These are phyloP conservation scores for Actinopyga echinites DNA, from an alignment of 53 echinoderm and acorn worm species.

Conservation along the genomic window DNA sequence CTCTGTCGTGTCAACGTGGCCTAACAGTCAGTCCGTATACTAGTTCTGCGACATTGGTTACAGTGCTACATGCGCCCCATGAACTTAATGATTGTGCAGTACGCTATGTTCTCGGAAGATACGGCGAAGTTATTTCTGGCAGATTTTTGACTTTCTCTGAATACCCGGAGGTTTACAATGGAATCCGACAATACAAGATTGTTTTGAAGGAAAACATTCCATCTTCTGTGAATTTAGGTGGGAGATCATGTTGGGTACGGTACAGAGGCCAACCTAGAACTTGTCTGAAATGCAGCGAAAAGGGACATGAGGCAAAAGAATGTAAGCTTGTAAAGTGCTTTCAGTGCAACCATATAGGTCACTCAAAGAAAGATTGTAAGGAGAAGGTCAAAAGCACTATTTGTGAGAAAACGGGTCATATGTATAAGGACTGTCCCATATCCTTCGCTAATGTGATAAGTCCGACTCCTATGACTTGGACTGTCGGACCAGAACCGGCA, in stretches of 20 bases:
- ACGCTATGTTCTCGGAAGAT: constrained; percentile 14
- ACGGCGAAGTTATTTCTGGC: constrained; percentile 30
- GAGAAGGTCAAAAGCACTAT: neutral
- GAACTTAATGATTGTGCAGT: constrained; percentile 42
- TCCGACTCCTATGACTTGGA: neutral
- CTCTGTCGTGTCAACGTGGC: neutral
- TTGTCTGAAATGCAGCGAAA: neutral
- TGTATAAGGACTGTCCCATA: neutral
- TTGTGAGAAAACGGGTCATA: constrained; percentile 31
- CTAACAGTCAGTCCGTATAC: neutral
- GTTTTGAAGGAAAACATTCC: constrained; percentile 24
- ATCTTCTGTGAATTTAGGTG: constrained; percentile 41
- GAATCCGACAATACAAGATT: constrained; percentile 43
- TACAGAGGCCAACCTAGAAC: constrained; percentile 44
- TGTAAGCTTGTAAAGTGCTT: constrained; percentile 32
- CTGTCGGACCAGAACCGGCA: neutral
- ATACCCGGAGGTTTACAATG: constrained; percentile 41
- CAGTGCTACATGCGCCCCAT: constrained; percentile 25
- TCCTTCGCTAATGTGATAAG: neutral
- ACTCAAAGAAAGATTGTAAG: neutral
- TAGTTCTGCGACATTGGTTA: constrained; percentile 6
- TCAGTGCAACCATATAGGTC: constrained; percentile 36
- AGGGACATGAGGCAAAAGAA: constrained; percentile 2
- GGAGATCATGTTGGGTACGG: constrained; percentile 36
- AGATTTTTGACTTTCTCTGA: constrained; percentile 4